Evolutionary conservation across 2,797 vertebrate genomes (phyloP), one percentile per base, ranked within the genome.

Genomic region (Florisuga fusca): DNA sequence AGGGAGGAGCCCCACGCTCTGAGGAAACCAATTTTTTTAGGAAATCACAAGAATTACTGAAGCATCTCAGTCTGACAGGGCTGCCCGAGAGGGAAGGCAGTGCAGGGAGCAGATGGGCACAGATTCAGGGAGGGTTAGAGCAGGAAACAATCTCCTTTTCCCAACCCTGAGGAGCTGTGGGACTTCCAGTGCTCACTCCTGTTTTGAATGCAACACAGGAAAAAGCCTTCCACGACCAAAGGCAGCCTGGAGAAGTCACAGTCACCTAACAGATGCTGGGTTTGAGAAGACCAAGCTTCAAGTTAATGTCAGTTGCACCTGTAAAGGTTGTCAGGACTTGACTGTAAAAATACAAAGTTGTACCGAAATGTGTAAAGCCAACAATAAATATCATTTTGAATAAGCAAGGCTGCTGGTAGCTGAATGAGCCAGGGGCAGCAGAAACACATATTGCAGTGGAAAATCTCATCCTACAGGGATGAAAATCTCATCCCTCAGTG

Each of bases 51-150:
- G 26, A 59, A 20, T 53, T 38, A 6, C 10, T 50, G 63, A 36
- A 72, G 53, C 6, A 7, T 7, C 74, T n/a, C 13, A 58, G 15
- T 2, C 8, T 10, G 21, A 2, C 11, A 4, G 62, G 27, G 74
- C 53, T 72, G 54, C 23, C 31, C 13, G 10, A 2, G 12, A 2
- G 4, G n/a, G 61, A 31, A 25, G 38, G 61, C 72, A 72, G 69
- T 6, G 4, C 43, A n/a, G 0, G 0, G 46, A 78, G 50, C 27
- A 51, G 25, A 6, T 1, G 27, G 59, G 33, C 6, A 7, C 1
- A 1, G 76, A n/a, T 11, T 64, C 66, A 36, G 43, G 54, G 38
- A 58, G 59, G 27, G 6, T 57, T 16, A 15, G 0, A 26, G 26
- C 0, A n/a, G 54, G 31, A 48, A 54, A 54, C 1, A 0, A 10